A percentile compares a stretch with the other conserved stretches of the same genome.
phyloP scores from a whole-genome alignment of 2,888 invertebrate species.

The Melanophora roralis region DNA sequence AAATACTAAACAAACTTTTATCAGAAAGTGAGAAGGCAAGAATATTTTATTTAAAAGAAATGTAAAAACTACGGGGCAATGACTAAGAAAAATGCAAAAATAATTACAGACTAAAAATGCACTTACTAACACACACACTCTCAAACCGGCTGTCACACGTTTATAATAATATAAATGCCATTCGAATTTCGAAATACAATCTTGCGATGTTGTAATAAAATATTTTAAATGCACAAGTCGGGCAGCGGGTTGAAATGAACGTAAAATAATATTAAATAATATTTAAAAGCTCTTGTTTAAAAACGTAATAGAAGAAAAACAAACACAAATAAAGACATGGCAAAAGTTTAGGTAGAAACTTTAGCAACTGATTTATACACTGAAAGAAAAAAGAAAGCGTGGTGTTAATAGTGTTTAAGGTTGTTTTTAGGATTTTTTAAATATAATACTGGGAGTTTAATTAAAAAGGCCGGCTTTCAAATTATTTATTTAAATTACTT shows the following conservation, averaged over 20 bases:
- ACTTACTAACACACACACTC: background rate
- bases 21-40: too few relatives aligned
- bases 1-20: too few relatives aligned
- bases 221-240: slow-evolving; percentile 25
- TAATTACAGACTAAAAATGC: too few relatives aligned
- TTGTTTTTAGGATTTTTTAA: too few relatives aligned
- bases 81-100: too few relatives aligned
- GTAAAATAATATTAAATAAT: slow-evolving; percentile 59
- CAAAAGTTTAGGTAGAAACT: background rate
- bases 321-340: background rate
- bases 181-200: slow-evolving; percentile 2
- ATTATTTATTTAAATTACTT: too few relatives aligned
- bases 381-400: background rate
- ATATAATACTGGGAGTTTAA: too few relatives aligned
- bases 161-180: slow-evolving; percentile 5
- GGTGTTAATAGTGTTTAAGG: too few relatives aligned
- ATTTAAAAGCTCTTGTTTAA: slow-evolving; percentile 55
- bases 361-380: background rate
- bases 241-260: background rate
- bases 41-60: too few relatives aligned
- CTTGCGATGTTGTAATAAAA: slow-evolving; percentile 54
- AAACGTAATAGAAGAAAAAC: slow-evolving; percentile 48
- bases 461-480: too few relatives aligned
- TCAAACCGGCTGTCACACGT: background rate
- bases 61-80: too few relatives aligned